Conservation (phyloP, 2,888 invertebrate species). For the Leptopterna dolabrata region DNA sequence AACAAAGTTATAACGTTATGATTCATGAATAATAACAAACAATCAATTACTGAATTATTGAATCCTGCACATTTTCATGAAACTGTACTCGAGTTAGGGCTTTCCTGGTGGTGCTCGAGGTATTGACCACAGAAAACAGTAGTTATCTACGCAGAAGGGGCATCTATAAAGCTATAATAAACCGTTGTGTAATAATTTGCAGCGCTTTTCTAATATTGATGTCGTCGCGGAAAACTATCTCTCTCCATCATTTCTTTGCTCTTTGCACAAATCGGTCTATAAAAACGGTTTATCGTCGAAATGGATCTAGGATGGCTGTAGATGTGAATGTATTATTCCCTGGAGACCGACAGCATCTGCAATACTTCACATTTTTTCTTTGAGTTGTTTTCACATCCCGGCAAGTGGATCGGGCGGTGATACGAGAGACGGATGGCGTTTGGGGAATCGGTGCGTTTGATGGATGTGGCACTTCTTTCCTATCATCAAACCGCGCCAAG, state of each 20-base stretch:
- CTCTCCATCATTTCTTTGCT: not conserved
- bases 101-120: no score
- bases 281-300: not conserved
- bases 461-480: not conserved
- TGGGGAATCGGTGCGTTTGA: not conserved
- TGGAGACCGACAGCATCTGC: slow-evolving; percentile 16
- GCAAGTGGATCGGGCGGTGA: not conserved
- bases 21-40: no score
- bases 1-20: no score
- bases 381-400: not conserved
- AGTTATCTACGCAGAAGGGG: no score
- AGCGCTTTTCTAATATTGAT: no score
- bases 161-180: no score
- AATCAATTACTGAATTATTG: no score
- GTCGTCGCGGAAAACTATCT: no score
- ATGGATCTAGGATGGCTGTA: not conserved
- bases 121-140: no score
- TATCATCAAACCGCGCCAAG: not conserved
- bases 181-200: no score
- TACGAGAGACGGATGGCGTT: not conserved
- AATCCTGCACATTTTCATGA: no score
- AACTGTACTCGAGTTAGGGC: no score
- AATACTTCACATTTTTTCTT: not conserved
- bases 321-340: slow-evolving; percentile 10
- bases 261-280: not conserved